phyloP scores from a whole-genome alignment of 1,140 invertebrate species.

The Heliconius hermathena region DNA sequence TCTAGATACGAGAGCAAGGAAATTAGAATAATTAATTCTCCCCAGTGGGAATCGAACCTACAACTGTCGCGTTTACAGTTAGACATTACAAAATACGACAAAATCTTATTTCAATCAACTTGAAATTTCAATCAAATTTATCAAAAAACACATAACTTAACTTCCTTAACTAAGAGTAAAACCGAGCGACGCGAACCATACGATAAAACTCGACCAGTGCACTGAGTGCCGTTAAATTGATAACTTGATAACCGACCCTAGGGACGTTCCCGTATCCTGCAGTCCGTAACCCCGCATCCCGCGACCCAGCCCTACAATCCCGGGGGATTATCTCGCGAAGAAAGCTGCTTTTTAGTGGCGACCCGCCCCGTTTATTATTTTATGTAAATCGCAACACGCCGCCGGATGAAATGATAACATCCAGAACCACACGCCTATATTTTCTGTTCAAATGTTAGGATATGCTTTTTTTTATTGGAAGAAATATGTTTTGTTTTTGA shows the following conservation, averaged over 20 bases:
- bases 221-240: slow-evolving; percentile 54
- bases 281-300: slow-evolving; percentile 41
- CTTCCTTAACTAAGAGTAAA: not conserved
- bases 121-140: not conserved
- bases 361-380: slow-evolving; percentile 66
- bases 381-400: slow-evolving; percentile 66
- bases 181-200: not conserved
- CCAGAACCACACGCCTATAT: slow-evolving; percentile 33
- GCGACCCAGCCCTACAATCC: slow-evolving; percentile 51
- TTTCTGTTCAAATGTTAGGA: slow-evolving; percentile 33
- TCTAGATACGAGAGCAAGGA: too few relatives aligned
- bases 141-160: not conserved
- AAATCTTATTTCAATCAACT: too few relatives aligned
- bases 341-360: slow-evolving; percentile 55
- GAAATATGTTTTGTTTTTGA: not conserved
- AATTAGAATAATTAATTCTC: too few relatives aligned
- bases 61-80: too few relatives aligned
- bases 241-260: slow-evolving; percentile 66
- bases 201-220: slow-evolving; percentile 17
- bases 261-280: slow-evolving; percentile 32
- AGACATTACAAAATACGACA: too few relatives aligned
- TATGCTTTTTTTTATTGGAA: slow-evolving; percentile 12
- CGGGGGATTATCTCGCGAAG: slow-evolving; percentile 57
- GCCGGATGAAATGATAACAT: slow-evolving; percentile 66
- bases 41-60: too few relatives aligned